Conservation (phyloP, 2,113 vertebrate species). For the Aspidoscelis tigris region DNA sequence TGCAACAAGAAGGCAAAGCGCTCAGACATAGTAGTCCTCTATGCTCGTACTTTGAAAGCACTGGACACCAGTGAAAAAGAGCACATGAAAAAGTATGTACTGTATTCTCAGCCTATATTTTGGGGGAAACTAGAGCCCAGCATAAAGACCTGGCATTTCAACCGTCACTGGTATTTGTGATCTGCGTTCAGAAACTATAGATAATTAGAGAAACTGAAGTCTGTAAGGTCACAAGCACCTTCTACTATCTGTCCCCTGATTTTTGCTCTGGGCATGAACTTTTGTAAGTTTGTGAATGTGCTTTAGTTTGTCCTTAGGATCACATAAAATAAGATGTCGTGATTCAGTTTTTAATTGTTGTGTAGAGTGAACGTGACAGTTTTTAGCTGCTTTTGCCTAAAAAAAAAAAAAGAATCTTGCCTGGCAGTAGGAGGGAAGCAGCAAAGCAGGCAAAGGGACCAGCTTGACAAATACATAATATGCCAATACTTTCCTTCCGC, state of each 20-base stretch:
- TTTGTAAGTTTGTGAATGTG: too few species aligned
- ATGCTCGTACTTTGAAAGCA: conserved; percentile 86
- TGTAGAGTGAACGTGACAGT: too few species aligned
- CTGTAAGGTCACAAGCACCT: neutral
- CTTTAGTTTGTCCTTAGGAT: neutral
- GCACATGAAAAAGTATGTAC: conserved; percentile 83
- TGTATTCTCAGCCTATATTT: neutral
- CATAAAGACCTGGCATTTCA: neutral
- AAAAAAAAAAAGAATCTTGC: neutral
- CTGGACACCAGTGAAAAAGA: conserved; percentile 92
- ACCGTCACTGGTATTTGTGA: neutral
- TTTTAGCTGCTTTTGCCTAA: neutral
- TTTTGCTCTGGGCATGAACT: neutral
- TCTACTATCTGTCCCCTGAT: neutral
- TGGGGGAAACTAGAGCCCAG: conserved; percentile 9
- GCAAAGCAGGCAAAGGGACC: neutral
- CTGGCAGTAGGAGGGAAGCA: too few species aligned
- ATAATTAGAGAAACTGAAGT: neutral
- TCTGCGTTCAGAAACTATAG: neutral
- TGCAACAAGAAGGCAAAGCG: conserved; percentile 97
- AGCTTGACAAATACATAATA: neutral
- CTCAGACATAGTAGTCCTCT: conserved; percentile 90
- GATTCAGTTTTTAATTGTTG: neutral
- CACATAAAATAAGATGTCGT: neutral
- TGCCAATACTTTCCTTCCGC: neutral